Percentiles rank a stretch among this genome's conserved stretches.
Conservation (phyloP, 2,888 invertebrate species). For the Lasioglossum oenotherae region DNA sequence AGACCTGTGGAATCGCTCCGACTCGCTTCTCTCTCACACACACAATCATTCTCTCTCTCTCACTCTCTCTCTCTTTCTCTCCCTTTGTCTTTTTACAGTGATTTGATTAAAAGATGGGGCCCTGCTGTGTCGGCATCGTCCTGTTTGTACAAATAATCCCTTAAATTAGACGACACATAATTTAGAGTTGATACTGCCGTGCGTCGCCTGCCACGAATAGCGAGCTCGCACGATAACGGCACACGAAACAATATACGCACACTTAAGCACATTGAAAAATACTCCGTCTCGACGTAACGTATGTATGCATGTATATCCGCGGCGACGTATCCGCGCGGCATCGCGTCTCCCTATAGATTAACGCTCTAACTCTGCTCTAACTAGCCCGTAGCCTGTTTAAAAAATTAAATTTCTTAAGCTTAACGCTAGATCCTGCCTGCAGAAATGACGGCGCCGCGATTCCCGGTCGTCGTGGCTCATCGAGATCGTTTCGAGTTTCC, state of each 20-base stretch:
- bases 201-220: neutral
- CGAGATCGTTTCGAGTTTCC: slow-evolving; percentile 46
- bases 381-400: slow-evolving; percentile 50
- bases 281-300: slow-evolving; percentile 16
- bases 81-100: neutral
- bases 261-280: slow-evolving; percentile 55
- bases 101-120: slow-evolving; percentile 25
- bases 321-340: slow-evolving; percentile 3
- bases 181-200: neutral
- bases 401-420: slow-evolving; percentile 75
- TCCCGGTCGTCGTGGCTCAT: slow-evolving; percentile 48
- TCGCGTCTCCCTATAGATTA: slow-evolving; percentile 18
- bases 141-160: slow-evolving; percentile 28
- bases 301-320: slow-evolving; percentile 8
- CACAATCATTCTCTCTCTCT: neutral
- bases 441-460: slow-evolving; percentile 69
- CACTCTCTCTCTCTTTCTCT: neutral
- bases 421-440: slow-evolving; percentile 78
- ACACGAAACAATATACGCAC: slow-evolving; percentile 41
- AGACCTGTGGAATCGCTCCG: neutral
- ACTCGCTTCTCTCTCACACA: neutral
- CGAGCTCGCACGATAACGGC: slow-evolving; percentile 5
- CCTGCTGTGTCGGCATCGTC: neutral
- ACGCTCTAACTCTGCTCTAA: slow-evolving; percentile 38
- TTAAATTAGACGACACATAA: slow-evolving; percentile 27